phyloP scores from a whole-genome alignment of 2,797 vertebrate species.

The Eulemur rubriventer region DNA sequence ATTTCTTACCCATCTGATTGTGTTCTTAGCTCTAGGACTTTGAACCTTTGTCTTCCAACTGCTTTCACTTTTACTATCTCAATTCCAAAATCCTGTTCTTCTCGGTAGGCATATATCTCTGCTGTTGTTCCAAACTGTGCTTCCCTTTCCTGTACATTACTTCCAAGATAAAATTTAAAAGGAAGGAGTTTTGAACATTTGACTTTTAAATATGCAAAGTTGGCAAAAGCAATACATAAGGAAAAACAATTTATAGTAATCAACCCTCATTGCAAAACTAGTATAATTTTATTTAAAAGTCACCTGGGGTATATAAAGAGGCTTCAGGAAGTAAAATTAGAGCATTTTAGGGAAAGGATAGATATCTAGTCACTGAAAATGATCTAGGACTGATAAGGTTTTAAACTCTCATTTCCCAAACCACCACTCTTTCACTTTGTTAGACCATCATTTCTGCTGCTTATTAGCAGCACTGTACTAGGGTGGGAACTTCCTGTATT shows the following conservation, averaged over 20 bases:
- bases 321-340: neutral
- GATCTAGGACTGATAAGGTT: neutral
- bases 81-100: slow-evolving; percentile 97
- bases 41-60: slow-evolving; percentile 96
- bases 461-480: neutral
- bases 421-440: neutral
- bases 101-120: slow-evolving; percentile 97
- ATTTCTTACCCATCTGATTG: slow-evolving; percentile 96
- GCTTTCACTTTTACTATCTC: slow-evolving; percentile 99
- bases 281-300: neutral
- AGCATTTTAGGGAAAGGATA: neutral
- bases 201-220: neutral
- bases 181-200: neutral
- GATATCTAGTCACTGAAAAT: neutral
- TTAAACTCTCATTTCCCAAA: neutral
- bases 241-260: neutral
- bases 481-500: neutral
- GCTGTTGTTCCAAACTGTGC: slow-evolving; percentile 97
- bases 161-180: slow-evolving; percentile 51
- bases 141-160: slow-evolving; percentile 84
- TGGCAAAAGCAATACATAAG: neutral
- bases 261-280: neutral
- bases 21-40: slow-evolving; percentile 96
- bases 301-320: neutral
- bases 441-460: neutral